phyloP scores from a whole-genome alignment of 2,888 invertebrate genomes.

The Lamproptera curius region DNA sequence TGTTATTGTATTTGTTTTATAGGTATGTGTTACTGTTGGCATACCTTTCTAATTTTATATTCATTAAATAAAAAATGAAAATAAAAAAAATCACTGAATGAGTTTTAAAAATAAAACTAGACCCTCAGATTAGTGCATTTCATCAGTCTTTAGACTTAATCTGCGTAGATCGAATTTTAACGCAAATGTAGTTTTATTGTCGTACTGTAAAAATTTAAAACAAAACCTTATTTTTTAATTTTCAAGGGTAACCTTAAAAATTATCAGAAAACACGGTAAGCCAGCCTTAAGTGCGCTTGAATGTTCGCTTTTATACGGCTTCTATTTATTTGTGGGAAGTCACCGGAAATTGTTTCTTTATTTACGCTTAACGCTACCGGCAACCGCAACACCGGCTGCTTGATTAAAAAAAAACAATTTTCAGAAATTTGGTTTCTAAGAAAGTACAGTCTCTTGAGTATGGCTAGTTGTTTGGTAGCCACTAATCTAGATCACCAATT shows the following conservation, averaged over 20 bases:
- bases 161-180: no score
- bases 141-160: neutral
- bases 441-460: no score
- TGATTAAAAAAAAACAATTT: no score
- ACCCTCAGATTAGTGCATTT: neutral
- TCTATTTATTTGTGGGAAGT: neutral
- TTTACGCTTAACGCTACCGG: no score
- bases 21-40: no score
- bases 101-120: neutral
- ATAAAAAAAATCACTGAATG: neutral
- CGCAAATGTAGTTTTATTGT: neutral
- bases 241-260: neutral
- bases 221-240: neutral
- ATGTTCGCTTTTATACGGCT: conserved; percentile 1
- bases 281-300: neutral
- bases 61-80: neutral
- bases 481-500: no score
- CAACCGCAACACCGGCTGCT: no score
- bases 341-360: neutral
- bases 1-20: no score
- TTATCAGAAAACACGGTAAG: neutral
- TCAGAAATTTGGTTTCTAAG: no score
- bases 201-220: neutral
- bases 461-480: no score
- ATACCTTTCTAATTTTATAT: no score